These are phyloP conservation scores for Amblyornis subalaris DNA, from an alignment of 2,113 vertebrate species.

Conservation along the genomic window DNA sequence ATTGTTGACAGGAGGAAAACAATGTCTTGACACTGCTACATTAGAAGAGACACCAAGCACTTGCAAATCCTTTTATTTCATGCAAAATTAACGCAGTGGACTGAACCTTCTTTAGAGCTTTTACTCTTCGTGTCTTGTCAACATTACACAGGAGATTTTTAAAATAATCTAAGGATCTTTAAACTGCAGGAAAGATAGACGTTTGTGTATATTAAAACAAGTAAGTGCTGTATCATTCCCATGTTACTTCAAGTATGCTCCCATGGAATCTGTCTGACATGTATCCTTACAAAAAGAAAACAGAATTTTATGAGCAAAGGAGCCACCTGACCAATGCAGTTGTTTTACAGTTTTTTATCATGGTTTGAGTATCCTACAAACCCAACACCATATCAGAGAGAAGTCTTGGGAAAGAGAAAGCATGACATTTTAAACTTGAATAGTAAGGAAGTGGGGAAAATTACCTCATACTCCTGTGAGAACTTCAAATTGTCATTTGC, in stretches of 20 bases:
- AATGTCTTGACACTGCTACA: neutral
- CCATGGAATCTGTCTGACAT: neutral
- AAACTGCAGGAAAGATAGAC: neutral
- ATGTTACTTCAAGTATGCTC: neutral
- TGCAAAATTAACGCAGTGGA: neutral
- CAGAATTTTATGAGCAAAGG: neutral
- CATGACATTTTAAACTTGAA: neutral
- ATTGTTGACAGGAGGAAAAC: neutral
- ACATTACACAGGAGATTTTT: neutral
- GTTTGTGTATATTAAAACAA: neutral
- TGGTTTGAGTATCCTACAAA: neutral
- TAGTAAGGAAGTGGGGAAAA: neutral
- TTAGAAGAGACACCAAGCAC: neutral
- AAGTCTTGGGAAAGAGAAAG: neutral
- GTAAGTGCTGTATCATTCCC: neutral
- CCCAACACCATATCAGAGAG: neutral
- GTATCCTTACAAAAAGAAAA: neutral
- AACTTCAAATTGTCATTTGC: slow-evolving; percentile 99
- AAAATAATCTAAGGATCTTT: neutral
- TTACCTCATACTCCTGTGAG: slow-evolving; percentile 98
- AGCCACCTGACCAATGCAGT: neutral
- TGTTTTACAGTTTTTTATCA: neutral
- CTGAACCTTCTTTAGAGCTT: neutral
- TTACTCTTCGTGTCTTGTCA: neutral
- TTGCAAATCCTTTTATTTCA: neutral